Percentiles rank a stretch among this genome's conserved stretches.
Evolutionary conservation across 64 coral and sea anemone genomes (phyloP).

Genomic region (Acropora yongei): DNA sequence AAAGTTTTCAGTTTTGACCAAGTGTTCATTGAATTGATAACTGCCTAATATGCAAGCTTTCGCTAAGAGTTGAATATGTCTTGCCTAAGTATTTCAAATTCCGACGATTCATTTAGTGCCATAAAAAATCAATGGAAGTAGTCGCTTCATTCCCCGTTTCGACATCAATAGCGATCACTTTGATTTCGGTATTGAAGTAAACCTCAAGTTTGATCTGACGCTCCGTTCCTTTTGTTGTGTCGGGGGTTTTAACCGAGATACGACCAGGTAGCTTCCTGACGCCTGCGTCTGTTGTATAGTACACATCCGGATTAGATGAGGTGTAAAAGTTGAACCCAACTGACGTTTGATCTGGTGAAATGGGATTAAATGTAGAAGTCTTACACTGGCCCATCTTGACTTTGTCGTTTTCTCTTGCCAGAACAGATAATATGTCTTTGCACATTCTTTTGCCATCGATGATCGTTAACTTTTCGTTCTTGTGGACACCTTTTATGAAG

Average conservation of each 20-base stretch:
- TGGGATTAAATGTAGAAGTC: neutral
- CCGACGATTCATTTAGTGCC: no score
- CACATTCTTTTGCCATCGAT: no score
- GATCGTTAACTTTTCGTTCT: no score
- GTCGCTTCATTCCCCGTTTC: no score
- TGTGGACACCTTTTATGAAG: no score
- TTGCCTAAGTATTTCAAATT: no score
- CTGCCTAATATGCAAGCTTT: no score
- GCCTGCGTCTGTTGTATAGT: neutral
- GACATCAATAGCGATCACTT: neutral
- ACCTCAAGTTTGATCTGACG: neutral
- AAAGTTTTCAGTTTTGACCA: no score
- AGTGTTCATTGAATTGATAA: no score
- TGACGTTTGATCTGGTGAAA: neutral
- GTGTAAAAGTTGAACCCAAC: neutral
- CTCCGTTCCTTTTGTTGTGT: constrained; percentile 1
- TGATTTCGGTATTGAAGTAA: constrained; percentile 13
- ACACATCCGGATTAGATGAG: neutral
- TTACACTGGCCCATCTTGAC: neutral
- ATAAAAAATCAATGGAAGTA: no score
- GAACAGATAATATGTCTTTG: accelerated
- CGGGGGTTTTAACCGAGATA: neutral
- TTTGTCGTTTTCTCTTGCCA: neutral
- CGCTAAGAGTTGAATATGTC: no score
- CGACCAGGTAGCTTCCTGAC: neutral